Evolutionary conservation across 2,888 invertebrate species (phyloP).

Genomic region (Caenorhabditis japonica): DNA sequence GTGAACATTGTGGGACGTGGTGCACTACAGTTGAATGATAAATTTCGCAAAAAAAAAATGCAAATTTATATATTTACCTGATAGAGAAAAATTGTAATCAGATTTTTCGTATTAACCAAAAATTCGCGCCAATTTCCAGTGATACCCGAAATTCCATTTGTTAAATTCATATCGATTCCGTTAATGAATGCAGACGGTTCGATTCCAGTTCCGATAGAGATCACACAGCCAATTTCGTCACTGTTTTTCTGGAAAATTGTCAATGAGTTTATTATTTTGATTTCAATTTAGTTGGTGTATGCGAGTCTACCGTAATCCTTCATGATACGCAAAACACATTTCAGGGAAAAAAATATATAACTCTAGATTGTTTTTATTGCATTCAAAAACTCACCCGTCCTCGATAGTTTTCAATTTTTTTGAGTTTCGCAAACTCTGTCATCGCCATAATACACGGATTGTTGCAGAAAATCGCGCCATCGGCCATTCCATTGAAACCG

Average conservation of each 20-base stretch:
- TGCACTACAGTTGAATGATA: constrained; percentile 37
- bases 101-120: constrained; percentile 85
- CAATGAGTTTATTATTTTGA: too few species aligned
- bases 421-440: constrained; percentile 55
- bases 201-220: constrained; percentile 85
- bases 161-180: constrained; percentile 55
- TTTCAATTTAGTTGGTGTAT: too few species aligned
- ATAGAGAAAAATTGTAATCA: constrained; percentile 89
- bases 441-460: constrained; percentile 58
- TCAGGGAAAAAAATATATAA: too few species aligned
- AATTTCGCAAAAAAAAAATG: neutral
- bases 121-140: constrained; percentile 85
- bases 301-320: too few species aligned
- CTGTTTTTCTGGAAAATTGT: constrained; percentile 31
- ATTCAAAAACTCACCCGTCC: constrained; percentile 24
- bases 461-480: constrained; percentile 61
- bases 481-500: constrained; percentile 57
- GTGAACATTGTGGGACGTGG: constrained; percentile 57
- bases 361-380: too few species aligned
- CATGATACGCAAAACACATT: too few species aligned
- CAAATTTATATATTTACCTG: constrained; percentile 79
- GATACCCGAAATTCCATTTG: constrained; percentile 24
- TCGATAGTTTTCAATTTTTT: constrained; percentile 56
- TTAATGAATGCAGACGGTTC: constrained; percentile 76
- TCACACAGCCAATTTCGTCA: constrained; percentile 83